phyloP scores from a whole-genome alignment of 2,113 vertebrate genomes.

The Heptranchias perlo region DNA sequence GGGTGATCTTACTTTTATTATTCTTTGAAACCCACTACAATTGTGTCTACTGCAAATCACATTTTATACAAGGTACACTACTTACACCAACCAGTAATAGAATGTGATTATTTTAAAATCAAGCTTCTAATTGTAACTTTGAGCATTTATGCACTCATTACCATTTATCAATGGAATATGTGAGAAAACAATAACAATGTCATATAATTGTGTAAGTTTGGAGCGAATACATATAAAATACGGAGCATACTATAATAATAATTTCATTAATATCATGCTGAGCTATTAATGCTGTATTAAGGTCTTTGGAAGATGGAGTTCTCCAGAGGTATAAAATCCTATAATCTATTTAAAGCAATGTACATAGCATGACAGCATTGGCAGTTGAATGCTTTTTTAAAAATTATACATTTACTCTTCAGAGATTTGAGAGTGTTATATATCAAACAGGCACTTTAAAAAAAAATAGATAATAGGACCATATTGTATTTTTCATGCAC shows the following conservation, averaged over 20 bases:
- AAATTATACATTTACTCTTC: neutral
- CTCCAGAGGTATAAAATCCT: neutral
- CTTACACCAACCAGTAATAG: neutral
- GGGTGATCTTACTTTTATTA: neutral
- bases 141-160: neutral
- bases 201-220: neutral
- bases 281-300: neutral
- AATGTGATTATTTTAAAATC: neutral
- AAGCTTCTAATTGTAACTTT: neutral
- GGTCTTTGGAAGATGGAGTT: neutral
- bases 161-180: neutral
- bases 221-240: neutral
- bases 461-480: neutral
- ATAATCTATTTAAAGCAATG: neutral
- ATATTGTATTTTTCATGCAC: neutral
- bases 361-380: neutral
- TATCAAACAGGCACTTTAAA: constrained; percentile 5
- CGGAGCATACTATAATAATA: neutral
- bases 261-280: neutral
- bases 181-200: neutral
- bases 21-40: neutral
- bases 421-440: neutral
- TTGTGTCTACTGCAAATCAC: neutral
- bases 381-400: neutral
- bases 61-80: neutral